Evolutionary conservation across 2,113 vertebrate genomes (phyloP).

Genomic region (Spermophilus dauricus): DNA sequence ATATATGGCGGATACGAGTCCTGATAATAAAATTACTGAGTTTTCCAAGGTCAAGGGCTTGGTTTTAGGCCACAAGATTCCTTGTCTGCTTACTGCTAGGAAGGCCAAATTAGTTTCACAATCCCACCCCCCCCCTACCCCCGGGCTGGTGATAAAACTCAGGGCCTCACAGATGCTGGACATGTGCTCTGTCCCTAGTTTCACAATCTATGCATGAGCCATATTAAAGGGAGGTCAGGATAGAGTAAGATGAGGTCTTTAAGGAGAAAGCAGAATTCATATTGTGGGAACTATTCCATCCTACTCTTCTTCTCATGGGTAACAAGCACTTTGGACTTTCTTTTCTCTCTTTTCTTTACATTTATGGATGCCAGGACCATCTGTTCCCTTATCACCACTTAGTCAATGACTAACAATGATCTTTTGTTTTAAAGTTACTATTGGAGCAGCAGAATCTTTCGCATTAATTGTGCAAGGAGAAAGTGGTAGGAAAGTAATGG

Average conservation of each 20-base stretch:
- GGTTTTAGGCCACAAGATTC: not conserved
- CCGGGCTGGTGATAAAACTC: not conserved
- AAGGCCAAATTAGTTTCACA: not conserved
- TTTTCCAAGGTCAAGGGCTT: not conserved
- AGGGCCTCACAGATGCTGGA: no score
- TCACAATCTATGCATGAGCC: not conserved
- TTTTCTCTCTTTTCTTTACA: not conserved
- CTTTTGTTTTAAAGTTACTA: not conserved
- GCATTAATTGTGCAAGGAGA: not conserved
- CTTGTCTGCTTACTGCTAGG: not conserved
- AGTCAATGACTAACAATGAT: not conserved
- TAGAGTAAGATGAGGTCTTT: constrained; percentile 6
- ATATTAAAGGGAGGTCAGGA: not conserved
- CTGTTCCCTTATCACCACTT: not conserved
- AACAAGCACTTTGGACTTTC: not conserved
- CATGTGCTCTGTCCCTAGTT: not conserved
- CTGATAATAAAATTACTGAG: constrained; percentile 49
- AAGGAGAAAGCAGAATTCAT: not conserved
- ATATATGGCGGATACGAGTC: not conserved
- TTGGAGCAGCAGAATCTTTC: not conserved
- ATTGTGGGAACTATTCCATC: not conserved
- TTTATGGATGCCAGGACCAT: not conserved
- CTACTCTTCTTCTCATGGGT: not conserved
- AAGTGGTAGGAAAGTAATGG: not conserved
- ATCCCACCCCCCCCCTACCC: accelerated